A percentile compares a stretch with the other conserved stretches of the same genome.
These are phyloP conservation scores for Bradypodion ventrale DNA, from an alignment of 2,797 vertebrate species.

Conservation along the genomic window DNA sequence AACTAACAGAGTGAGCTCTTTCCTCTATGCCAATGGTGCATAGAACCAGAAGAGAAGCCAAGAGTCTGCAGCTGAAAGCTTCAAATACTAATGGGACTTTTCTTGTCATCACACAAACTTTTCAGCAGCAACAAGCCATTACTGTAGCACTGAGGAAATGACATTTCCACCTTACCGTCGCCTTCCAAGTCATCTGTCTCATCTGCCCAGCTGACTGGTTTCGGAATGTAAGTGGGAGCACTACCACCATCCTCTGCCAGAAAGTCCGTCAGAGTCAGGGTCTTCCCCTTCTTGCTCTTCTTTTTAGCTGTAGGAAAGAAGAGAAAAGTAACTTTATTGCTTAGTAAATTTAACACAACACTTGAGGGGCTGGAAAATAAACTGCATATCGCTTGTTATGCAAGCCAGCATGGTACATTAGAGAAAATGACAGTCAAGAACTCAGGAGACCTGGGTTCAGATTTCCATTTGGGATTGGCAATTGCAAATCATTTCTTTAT, in stretches of 20 bases:
- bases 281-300: conserved; percentile 99
- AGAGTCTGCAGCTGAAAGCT: background rate
- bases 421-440: too few relatives aligned
- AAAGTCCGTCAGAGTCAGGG: conserved; percentile 94
- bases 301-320: conserved; percentile 84
- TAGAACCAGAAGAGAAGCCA: background rate
- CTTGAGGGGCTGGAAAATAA: background rate
- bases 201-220: conserved; percentile 95
- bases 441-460: too few relatives aligned
- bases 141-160: conserved; percentile 49
- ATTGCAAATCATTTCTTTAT: too few relatives aligned
- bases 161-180: conserved; percentile 90
- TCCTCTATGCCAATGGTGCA: background rate
- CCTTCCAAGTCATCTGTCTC: conserved; percentile 96
- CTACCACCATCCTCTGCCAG: conserved; percentile 86
- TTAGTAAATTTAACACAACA: background rate
- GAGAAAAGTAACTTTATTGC: background rate
- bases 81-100: background rate
- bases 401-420: too few relatives aligned
- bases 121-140: background rate
- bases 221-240: conserved; percentile 80
- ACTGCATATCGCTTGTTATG: background rate
- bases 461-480: too few relatives aligned
- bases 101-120: background rate
- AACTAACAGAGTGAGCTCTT: background rate